Evolutionary conservation across 1,140 invertebrate species (phyloP).

Genomic region (Leptinotarsa texana): DNA sequence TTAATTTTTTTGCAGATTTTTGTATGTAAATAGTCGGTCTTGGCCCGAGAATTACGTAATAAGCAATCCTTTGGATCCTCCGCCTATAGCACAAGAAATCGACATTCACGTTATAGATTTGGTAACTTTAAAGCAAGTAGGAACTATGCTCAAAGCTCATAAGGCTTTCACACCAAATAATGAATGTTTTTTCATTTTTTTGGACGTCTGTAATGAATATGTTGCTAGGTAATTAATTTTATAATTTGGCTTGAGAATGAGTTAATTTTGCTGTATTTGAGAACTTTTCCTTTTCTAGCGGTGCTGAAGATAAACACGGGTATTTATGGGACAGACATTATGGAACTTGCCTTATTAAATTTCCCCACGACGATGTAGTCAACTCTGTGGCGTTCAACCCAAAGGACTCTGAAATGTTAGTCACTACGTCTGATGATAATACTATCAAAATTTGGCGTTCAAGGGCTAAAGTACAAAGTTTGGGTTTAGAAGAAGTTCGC

Average conservation of each 20-base stretch:
- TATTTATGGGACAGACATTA: constrained; percentile 89
- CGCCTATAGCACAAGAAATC: constrained; percentile 89
- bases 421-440: constrained; percentile 86
- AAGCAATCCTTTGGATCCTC: constrained; percentile 77
- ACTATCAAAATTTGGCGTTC: constrained; percentile 77
- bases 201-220: constrained; percentile 84
- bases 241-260: too few species aligned
- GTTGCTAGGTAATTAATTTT: constrained; percentile 73
- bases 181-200: constrained; percentile 88
- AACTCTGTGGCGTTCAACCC: constrained; percentile 90
- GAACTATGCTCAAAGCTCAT: constrained; percentile 81
- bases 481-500: constrained; percentile 46
- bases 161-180: constrained; percentile 86
- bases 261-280: background rate
- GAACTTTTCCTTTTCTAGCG: constrained; percentile 61
- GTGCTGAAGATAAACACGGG: constrained; percentile 83
- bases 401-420: constrained; percentile 77
- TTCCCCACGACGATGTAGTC: constrained; percentile 81
- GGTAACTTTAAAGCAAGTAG: constrained; percentile 76
- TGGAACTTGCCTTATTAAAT: constrained; percentile 76
- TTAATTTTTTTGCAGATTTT: constrained; percentile 62
- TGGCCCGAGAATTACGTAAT: constrained; percentile 83
- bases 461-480: constrained; percentile 56
- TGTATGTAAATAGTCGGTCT: constrained; percentile 85
- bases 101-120: constrained; percentile 90